phyloP scores from a whole-genome alignment of 2,113 vertebrate genomes.

The Sturnira hondurensis region DNA sequence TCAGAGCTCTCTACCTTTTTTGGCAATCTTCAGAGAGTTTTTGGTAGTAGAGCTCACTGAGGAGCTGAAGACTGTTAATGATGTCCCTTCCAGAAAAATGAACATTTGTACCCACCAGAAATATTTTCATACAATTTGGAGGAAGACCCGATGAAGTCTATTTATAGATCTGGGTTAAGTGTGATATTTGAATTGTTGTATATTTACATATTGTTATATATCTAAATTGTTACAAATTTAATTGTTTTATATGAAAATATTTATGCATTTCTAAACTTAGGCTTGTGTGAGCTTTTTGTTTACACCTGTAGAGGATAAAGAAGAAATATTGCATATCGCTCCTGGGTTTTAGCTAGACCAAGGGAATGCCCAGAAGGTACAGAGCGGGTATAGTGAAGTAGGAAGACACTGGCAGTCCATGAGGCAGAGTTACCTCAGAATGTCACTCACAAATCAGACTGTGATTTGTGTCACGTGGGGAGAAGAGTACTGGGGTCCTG shows the following conservation, averaged over 20 bases:
- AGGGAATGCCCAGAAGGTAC: background rate
- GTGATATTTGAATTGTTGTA: background rate
- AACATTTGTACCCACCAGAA: background rate
- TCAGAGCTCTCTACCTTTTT: background rate
- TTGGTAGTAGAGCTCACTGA: background rate
- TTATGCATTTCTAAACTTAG: background rate
- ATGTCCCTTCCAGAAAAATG: background rate
- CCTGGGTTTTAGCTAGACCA: background rate
- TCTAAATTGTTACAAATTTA: background rate
- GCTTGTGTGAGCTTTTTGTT: background rate
- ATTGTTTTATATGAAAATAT: background rate
- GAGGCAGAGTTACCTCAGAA: background rate
- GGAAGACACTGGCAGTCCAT: background rate
- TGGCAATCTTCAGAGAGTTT: background rate
- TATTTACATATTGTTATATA: background rate
- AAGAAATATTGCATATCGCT: background rate
- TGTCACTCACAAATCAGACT: background rate
- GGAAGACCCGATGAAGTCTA: background rate
- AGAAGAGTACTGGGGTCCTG: background rate
- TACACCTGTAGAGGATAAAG: background rate
- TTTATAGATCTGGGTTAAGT: background rate
- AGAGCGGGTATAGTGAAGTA: background rate
- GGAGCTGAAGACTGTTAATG: background rate
- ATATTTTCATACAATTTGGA: background rate
- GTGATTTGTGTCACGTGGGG: accelerated